These are phyloP conservation scores for Montipora sp. DNA, from an alignment of 64 coral and sea anemone genomes.

Conservation along the genomic window DNA sequence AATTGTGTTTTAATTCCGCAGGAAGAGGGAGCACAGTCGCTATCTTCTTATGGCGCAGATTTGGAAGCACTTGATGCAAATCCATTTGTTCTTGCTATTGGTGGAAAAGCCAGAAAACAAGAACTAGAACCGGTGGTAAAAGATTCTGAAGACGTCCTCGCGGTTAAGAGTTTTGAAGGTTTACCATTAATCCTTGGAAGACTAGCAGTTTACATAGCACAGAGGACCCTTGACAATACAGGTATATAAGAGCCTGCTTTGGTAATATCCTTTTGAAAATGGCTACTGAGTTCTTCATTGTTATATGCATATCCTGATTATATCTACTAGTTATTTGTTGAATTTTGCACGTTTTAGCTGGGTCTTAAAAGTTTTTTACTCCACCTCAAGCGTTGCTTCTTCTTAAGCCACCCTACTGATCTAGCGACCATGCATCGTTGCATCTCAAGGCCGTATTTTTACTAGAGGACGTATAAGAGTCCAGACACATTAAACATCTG, in stretches of 20 bases:
- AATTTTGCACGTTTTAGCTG: neutral
- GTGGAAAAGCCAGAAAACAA: neutral
- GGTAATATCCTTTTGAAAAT: neutral
- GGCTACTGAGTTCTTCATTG: neutral
- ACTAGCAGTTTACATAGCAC: neutral
- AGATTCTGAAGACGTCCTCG: conserved; percentile 59
- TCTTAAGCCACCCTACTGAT: no score
- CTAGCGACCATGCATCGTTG: no score
- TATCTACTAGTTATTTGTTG: neutral
- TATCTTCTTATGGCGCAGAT: neutral
- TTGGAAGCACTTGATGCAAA: conserved; percentile 54
- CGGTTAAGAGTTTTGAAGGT: conserved; percentile 33
- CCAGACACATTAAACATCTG: no score
- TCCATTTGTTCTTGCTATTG: conserved; percentile 68
- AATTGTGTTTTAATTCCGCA: neutral
- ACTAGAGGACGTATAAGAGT: no score
- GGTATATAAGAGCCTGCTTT: no score
- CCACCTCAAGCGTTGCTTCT: no score
- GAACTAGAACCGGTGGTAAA: conserved; percentile 59
- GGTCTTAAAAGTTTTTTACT: no score
- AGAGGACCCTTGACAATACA: neutral
- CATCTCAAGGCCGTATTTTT: no score
- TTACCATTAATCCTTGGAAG: neutral
- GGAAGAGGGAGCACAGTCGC: neutral
- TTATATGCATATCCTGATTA: neutral